Percentiles rank a stretch among this genome's conserved stretches.
Evolutionary conservation across 2,797 vertebrate genomes (phyloP).

Genomic region (Myripristis murdjan): DNA sequence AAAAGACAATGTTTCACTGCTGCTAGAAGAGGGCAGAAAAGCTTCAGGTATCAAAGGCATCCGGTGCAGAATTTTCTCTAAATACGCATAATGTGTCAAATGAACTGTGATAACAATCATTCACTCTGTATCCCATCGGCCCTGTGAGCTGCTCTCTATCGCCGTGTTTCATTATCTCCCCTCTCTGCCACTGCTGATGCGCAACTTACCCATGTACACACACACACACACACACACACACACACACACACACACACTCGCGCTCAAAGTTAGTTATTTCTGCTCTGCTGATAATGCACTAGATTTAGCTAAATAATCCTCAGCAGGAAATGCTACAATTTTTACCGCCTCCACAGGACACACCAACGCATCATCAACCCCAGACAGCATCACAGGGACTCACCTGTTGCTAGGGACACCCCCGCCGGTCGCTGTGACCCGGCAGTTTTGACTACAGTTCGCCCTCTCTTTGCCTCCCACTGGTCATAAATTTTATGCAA

Average conservation of each 20-base stretch:
- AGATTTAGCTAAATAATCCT: slow-evolving; percentile 37
- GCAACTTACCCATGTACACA: slow-evolving; percentile 12
- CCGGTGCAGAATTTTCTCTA: not conserved
- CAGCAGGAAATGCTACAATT: slow-evolving; percentile 7
- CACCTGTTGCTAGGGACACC: slow-evolving; percentile 19
- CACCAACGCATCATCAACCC: slow-evolving; percentile 4
- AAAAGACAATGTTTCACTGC: not conserved
- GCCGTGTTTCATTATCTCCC: slow-evolving; percentile 27
- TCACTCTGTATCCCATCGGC: not conserved
- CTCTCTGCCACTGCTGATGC: slow-evolving; percentile 45
- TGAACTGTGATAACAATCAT: slow-evolving; percentile 11
- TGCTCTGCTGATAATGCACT: slow-evolving; percentile 16
- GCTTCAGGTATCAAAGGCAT: slow-evolving; percentile 20
- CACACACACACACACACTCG: slow-evolving; percentile 9
- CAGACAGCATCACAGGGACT: slow-evolving; percentile 2
- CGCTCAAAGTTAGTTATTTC: slow-evolving; percentile 10
- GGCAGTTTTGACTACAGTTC: no score
- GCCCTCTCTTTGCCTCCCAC: not conserved
- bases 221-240: slow-evolving; percentile 8
- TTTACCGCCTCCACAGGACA: slow-evolving; percentile 8
- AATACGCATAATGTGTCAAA: slow-evolving; percentile 27
- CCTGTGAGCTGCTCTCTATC: slow-evolving; percentile 4
- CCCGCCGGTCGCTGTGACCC: not conserved
- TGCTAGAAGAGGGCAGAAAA: not conserved
- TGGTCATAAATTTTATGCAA: no score